Evolutionary conservation across 2,888 invertebrate genomes (phyloP), one percentile per base, ranked within the genome.

Genomic region (Cataglyphis altisquamis): DNA sequence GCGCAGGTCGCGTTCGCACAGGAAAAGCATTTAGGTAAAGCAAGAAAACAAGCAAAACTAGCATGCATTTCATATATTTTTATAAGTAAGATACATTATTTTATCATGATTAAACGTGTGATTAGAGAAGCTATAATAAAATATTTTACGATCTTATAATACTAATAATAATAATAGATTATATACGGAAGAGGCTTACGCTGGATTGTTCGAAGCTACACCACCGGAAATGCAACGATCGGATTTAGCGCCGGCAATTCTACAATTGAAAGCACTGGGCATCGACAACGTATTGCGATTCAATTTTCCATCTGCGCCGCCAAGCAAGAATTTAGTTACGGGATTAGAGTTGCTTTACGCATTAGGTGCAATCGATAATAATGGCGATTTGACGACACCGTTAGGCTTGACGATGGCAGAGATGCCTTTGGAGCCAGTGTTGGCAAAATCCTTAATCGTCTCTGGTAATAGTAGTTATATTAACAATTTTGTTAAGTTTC

Each of bases 141-240:
- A 77, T 52, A 75, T 68, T n/a, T 55, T 55, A 4, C 25, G 64
- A 82, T 70, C 18, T 75, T 41, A 39, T 29, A 41, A 29, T 29
- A 29, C 1, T 25, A 25, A 29, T 29, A 29, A 29, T 29, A 29
- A 29, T 29, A 29, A 29, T 92, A 97, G 98, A 87, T 94, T 98
- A 0, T 98, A 97, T 90, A 96, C 97, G 2, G 98, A 99, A 94
- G 96, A 96, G 55, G 97, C 97, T 74, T 98, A 96, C 92, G 95
- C 96, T 0, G 96, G 97, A 70, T 94, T 99, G 0, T 95, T 97
- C 0, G 95, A 96, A 0, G 96, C 96, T 32, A 97, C 98, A 0
- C 97, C 98, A 0, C 99, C 99, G 0, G 99, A 99, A 95, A 98
- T 99, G 96, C 97, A 98, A 87, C 95, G 99, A 12, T 97, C 97